Conservation (phyloP, 2,113 vertebrate species). For the Cygnus buccinator region DNA sequence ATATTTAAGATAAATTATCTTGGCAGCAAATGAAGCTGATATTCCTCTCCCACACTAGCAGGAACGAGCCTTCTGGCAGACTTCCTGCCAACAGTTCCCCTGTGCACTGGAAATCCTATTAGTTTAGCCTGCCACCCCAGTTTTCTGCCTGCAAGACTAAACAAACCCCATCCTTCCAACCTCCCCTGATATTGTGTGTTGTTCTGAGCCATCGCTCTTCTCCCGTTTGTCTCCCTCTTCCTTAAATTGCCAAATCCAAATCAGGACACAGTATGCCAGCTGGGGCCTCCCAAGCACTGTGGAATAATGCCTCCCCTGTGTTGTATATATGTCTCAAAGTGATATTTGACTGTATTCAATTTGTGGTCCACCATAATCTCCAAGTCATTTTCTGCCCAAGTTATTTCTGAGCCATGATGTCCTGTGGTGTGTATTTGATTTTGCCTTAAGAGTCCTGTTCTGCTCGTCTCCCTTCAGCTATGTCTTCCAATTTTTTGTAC, state of each 20-base stretch:
- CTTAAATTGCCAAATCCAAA: neutral
- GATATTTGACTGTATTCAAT: neutral
- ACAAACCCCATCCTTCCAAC: too few species aligned
- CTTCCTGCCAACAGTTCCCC: neutral
- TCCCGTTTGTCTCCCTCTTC: neutral
- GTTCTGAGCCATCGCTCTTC: neutral
- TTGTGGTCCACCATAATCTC: neutral
- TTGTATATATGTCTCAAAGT: neutral
- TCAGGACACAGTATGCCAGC: neutral
- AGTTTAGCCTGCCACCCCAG: neutral
- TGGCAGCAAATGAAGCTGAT: neutral
- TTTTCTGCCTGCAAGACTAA: neutral
- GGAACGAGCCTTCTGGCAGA: neutral
- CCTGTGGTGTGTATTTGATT: neutral
- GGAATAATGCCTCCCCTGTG: neutral
- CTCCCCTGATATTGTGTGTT: rapidly evolving
- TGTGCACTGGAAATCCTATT: rapidly evolving
- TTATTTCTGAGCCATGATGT: neutral
- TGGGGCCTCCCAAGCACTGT: neutral
- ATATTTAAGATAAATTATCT: neutral
- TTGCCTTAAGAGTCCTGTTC: neutral
- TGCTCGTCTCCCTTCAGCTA: neutral
- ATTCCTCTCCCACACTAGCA: rapidly evolving
- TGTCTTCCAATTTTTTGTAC: neutral
- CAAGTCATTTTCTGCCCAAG: neutral